Percentiles rank a stretch among this genome's conserved stretches.
Evolutionary conservation across 2,797 vertebrate species (phyloP).

Genomic region (Picus viridis): DNA sequence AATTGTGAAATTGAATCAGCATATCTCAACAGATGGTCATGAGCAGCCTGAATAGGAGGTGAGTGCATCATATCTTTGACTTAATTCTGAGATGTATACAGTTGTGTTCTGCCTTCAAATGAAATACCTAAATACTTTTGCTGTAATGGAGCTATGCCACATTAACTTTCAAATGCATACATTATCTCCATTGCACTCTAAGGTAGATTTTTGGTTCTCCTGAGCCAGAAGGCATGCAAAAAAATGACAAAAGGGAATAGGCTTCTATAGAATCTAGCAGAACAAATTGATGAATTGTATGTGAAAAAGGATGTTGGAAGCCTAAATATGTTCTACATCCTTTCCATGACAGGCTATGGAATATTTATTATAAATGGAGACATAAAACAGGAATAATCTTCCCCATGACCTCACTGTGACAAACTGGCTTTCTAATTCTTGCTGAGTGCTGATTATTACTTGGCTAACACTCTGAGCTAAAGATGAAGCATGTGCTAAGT

Average conservation of each 20-base stretch:
- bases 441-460: conserved; percentile 69
- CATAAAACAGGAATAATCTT: conserved; percentile 68
- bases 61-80: neutral
- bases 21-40: conserved; percentile 8
- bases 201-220: neutral
- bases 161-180: conserved; percentile 6
- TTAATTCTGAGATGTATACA: neutral
- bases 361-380: conserved; percentile 70
- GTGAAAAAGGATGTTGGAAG: conserved; percentile 36
- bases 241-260: conserved; percentile 39
- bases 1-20: conserved; percentile 26
- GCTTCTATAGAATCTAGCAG: conserved; percentile 35
- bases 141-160: conserved; percentile 14
- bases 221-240: conserved; percentile 8
- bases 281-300: conserved; percentile 51
- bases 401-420: conserved; percentile 63
- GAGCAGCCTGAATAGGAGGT: neutral
- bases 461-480: conserved; percentile 42
- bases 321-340: conserved; percentile 62
- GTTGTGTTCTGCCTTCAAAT: neutral
- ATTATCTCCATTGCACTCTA: neutral
- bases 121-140: conserved; percentile 43
- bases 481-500: conserved; percentile 57
- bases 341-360: conserved; percentile 45
- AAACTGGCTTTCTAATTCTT: conserved; percentile 63